Evolutionary conservation across 92 coral and sea anemone genomes (phyloP).

Genomic region (Muricea muricata): DNA sequence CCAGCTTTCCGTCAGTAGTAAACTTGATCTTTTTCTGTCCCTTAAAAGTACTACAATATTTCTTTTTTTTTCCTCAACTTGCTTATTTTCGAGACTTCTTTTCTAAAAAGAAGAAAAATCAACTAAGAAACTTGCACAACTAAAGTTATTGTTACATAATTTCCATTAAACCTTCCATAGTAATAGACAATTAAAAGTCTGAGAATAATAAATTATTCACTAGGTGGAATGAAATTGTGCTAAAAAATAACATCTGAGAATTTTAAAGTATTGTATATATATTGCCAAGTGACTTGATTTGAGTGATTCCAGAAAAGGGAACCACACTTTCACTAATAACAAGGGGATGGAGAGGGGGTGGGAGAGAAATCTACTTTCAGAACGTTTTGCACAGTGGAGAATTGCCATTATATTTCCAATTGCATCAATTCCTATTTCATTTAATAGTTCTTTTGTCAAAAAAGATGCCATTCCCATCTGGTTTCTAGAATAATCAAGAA

Average conservation of each 20-base stretch:
- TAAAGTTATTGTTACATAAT: background rate
- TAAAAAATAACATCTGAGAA: background rate
- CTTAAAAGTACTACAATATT: background rate
- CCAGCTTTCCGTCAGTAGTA: background rate
- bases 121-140: background rate
- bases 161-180: background rate
- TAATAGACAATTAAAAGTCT: background rate
- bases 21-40: background rate
- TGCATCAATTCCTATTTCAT: no score
- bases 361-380: no score
- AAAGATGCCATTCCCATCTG: no score
- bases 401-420: no score
- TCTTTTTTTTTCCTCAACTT: background rate
- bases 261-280: background rate
- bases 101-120: background rate
- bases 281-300: background rate
- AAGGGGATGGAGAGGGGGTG: no score
- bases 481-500: no score
- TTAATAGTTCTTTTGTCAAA: no score
- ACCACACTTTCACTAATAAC: background rate
- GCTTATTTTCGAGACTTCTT: background rate
- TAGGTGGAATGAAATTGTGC: background rate
- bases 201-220: no score
- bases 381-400: no score
- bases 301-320: background rate